phyloP scores from a whole-genome alignment of 2,113 vertebrate species.

The Dasyurus viverrinus region DNA sequence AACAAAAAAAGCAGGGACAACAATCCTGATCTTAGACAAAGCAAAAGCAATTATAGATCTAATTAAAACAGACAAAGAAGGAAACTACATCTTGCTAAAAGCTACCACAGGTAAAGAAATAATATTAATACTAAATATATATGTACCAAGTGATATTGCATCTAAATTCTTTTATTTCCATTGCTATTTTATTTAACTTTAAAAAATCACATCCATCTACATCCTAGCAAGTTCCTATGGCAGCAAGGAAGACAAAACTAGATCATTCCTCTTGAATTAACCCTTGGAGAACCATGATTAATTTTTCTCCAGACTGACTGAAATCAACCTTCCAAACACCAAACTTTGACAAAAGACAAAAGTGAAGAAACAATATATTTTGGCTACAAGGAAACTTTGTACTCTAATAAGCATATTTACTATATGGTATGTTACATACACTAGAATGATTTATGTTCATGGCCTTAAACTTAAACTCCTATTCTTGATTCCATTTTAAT shows the following conservation, averaged over 20 bases:
- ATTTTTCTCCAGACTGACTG: not conserved
- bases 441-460: not conserved
- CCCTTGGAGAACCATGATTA: not conserved
- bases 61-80: no score
- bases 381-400: not conserved
- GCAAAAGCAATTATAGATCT: no score
- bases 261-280: not conserved
- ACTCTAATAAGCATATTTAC: not conserved
- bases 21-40: no score
- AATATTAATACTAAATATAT: no score
- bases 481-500: not conserved
- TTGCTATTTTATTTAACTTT: not conserved
- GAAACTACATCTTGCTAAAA: no score
- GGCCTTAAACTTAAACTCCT: not conserved
- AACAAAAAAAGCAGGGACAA: no score
- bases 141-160: no score
- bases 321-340: not conserved
- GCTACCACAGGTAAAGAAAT: no score
- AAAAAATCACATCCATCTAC: not conserved
- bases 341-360: not conserved
- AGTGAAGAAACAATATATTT: not conserved
- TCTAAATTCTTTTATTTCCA: not conserved
- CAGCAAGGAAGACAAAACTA: not conserved
- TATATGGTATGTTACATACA: not conserved
- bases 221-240: not conserved